A percentile compares a stretch with the other conserved stretches of the same genome.
phyloP scores from a whole-genome alignment of 2,888 invertebrate species.

The Parochlus steinenii region DNA sequence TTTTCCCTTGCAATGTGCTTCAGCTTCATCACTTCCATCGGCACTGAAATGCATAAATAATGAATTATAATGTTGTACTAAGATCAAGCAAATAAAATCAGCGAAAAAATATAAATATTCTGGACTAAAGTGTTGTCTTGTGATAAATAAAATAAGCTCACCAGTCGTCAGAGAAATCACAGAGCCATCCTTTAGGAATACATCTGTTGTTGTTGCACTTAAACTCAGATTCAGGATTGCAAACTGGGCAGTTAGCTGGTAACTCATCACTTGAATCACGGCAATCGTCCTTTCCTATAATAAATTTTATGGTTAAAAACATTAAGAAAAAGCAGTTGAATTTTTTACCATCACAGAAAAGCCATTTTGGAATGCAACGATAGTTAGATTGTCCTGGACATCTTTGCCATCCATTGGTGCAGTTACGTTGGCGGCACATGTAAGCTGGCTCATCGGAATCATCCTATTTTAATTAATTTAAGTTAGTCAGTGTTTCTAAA shows the following conservation, averaged over 20 bases:
- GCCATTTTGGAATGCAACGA: conserved; percentile 92
- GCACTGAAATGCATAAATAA: too few relatives aligned
- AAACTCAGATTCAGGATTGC: conserved; percentile 77
- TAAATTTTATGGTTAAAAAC: too few relatives aligned
- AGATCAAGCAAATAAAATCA: too few relatives aligned
- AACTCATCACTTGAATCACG: conserved; percentile 88
- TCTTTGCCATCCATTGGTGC: conserved; percentile 87
- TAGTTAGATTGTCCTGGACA: conserved; percentile 89
- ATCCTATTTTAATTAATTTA: conserved; percentile 31
- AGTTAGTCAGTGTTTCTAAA: too few relatives aligned
- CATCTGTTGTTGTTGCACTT: conserved; percentile 83
- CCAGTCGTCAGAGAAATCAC: conserved; percentile 96
- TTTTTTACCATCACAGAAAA: conserved; percentile 96
- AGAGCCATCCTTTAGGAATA: conserved; percentile 80
- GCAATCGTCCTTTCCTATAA: conserved; percentile 95
- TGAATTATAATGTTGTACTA: too few relatives aligned
- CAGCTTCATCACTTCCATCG: conserved; percentile 80
- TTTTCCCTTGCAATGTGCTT: conserved; percentile 59
- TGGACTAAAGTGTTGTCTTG: too few relatives aligned
- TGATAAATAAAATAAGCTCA: too few relatives aligned
- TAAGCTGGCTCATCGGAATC: conserved; percentile 90
- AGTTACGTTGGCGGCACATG: conserved; percentile 79
- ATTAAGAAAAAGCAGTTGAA: too few relatives aligned
- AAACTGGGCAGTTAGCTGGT: conserved; percentile 78
- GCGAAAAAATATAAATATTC: conserved; percentile 31